phyloP scores from a whole-genome alignment of 2,113 vertebrate species.

The Excalfactoria chinensis region DNA sequence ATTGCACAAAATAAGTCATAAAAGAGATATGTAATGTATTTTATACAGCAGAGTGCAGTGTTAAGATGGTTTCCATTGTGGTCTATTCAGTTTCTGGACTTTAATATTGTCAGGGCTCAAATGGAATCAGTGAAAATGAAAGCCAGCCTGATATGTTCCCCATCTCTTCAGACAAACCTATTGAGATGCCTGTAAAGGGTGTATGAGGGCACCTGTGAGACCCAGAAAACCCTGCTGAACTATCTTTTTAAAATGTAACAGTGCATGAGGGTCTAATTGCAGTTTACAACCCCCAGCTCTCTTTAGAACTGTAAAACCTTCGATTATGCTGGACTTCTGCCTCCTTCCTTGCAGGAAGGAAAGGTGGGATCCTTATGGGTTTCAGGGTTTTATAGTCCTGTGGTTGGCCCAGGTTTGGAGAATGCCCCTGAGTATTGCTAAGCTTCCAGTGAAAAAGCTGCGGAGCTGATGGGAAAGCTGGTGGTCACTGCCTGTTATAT shows the following conservation, averaged over 20 bases:
- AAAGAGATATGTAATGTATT: background rate
- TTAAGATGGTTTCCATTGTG: conserved; percentile 51
- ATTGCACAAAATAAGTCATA: background rate
- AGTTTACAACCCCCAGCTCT: background rate
- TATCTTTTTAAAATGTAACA: conserved; percentile 50
- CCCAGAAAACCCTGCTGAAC: conserved; percentile 7
- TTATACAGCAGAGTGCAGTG: conserved; percentile 65
- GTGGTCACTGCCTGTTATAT: background rate
- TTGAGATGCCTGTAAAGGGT: background rate
- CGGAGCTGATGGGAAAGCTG: background rate
- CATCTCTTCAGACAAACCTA: background rate
- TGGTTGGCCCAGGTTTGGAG: background rate
- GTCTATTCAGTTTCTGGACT: background rate
- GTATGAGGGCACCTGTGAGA: background rate
- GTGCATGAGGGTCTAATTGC: background rate
- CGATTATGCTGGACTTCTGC: background rate
- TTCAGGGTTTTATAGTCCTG: conserved; percentile 29
- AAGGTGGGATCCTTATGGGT: background rate
- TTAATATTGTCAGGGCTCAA: background rate
- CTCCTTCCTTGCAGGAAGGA: conserved; percentile 30
- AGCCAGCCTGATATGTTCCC: background rate
- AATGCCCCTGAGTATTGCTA: background rate
- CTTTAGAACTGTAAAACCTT: conserved; percentile 37
- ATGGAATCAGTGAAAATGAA: background rate
- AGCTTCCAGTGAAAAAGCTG: background rate